A percentile compares a stretch with the other conserved stretches of the same genome.
These are phyloP conservation scores for Scaptomyza pallida DNA, from an alignment of 1,140 invertebrate genomes.

Conservation along the genomic window DNA sequence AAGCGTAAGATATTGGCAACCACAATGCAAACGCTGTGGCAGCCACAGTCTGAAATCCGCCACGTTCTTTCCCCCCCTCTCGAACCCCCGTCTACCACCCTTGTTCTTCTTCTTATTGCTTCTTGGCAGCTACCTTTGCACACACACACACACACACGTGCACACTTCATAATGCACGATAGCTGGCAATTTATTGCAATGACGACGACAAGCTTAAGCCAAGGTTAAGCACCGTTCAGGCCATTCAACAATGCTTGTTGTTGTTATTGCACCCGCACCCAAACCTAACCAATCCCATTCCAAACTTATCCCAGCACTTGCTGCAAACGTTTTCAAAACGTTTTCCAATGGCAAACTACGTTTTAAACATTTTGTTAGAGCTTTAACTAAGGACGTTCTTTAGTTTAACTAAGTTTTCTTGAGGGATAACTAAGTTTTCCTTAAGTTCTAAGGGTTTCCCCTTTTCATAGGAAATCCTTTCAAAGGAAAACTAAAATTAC, in stretches of 20 bases:
- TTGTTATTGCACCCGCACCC: too few species aligned
- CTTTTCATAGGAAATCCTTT: too few species aligned
- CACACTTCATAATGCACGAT: conserved; percentile 46
- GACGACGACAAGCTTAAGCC: conserved; percentile 33
- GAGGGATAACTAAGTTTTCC: background rate
- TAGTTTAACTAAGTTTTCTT: background rate
- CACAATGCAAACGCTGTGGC: conserved; percentile 40
- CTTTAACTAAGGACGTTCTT: background rate
- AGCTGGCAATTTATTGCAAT: conserved; percentile 45
- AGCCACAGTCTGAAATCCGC: background rate
- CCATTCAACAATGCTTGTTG: conserved; percentile 19
- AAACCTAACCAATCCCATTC: too few species aligned
- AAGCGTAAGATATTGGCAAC: conserved; percentile 56
- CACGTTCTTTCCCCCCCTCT: background rate
- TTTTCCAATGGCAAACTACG: background rate
- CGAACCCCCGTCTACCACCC: too few species aligned
- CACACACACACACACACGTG: background rate
- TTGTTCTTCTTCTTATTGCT: too few species aligned
- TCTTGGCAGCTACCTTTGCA: background rate
- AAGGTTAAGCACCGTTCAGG: conserved; percentile 30
- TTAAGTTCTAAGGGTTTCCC: background rate
- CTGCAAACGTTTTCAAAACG: background rate
- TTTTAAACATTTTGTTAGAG: background rate
- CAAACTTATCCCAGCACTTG: too few species aligned
- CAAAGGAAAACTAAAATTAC: too few species aligned